Evolutionary conservation across 2,888 invertebrate genomes (phyloP), one percentile per base, ranked within the genome.

Genomic region (Perizoma flavofasciatum): DNA sequence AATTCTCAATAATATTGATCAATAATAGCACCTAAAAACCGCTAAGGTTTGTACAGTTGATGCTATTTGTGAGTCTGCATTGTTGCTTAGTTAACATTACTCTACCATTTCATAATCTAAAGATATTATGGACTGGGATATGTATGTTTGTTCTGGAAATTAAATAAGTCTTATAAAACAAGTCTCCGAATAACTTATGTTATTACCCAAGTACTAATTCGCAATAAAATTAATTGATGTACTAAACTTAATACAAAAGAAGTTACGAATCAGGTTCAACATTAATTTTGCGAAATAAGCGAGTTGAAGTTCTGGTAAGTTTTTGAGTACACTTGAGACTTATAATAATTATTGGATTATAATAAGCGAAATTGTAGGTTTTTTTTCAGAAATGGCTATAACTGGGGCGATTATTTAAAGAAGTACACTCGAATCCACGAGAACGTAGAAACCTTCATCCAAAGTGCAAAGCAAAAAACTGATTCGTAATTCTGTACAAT

Each of bases 251-350:
- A 48, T 55, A 22, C 47, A 45, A 55, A 37, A 35, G 7, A 48
- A 49, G 33, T 49, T 49, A 45, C 46, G 37, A 44, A 41, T 6
- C 1, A 5, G 1, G 43, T 49, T 44, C 51, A 40, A 58, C 32
- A 46, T 47, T 7, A 49, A 56, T 58, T 59, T 55, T 52, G 40
- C 54, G 50, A 67, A 68, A 51, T 59, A 75, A 66, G 78, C 81
- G 63, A 59, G 72, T 81, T 73, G 83, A 82, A 68, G 79, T 70
- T 71, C 55, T 78, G 83, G 83, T 85, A 84, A 85, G 85, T 82
- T 68, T 55, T 61, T 59, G 55, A 59, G 55, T 59, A 55, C 49
- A 45, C 22, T 49, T 57, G 45, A 55, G 59, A 61, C 60, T 59
- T 37, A 54, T 40, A 60, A 22, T 22, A 22, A 22, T 58, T 39